Evolutionary conservation across 2,888 invertebrate genomes (phyloP), one percentile per base, ranked within the genome.

Genomic region (Tachina grossa): DNA sequence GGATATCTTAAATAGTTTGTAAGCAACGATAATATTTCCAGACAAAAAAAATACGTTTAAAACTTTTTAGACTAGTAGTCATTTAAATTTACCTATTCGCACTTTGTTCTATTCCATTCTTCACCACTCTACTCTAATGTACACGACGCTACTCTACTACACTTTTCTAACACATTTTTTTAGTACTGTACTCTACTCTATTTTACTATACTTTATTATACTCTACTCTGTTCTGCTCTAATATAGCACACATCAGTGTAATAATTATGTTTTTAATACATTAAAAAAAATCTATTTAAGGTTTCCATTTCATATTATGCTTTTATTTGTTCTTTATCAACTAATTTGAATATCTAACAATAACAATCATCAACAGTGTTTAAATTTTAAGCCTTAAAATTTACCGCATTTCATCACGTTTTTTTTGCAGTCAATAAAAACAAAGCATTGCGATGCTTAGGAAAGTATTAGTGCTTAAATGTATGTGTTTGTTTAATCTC

Each of bases 401-500:
- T 63, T 75, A 75, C 51, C 51, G 63, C 22, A 61, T 51, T 63
- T 71, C 22, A 13, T 22, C 13, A 59, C 39, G 6, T 8, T 65
- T 31, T 22, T 13, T 9, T 45, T 9, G 31, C 4, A 31, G 3
- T 39, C 16, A 19, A n/a, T 16, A 10, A 76, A 59, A 57, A 47
- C 19, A 66, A 39, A 19, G 6, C 55, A 55, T 31, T 0, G 19
- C 13, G 14, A 45, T 65, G 45, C 55, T 77, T 47, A 9, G 5
- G 16, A 0, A 19, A 41, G 39, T 47, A 16, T 31, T 65, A 59
- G 47, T 49, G 55, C 19, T 45, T 14, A 39, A 19, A 9, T 39
- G 16, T 6, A 4, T 31, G 10, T 22, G 19, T 22, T 22, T 43
- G 11, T 0, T 31, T 61, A 14, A 10, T 8, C 31, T 39, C 22